A percentile compares a stretch with the other conserved stretches of the same genome.
Evolutionary conservation across 2,113 vertebrate species (phyloP).

Genomic region (Scartelaos histophorus): DNA sequence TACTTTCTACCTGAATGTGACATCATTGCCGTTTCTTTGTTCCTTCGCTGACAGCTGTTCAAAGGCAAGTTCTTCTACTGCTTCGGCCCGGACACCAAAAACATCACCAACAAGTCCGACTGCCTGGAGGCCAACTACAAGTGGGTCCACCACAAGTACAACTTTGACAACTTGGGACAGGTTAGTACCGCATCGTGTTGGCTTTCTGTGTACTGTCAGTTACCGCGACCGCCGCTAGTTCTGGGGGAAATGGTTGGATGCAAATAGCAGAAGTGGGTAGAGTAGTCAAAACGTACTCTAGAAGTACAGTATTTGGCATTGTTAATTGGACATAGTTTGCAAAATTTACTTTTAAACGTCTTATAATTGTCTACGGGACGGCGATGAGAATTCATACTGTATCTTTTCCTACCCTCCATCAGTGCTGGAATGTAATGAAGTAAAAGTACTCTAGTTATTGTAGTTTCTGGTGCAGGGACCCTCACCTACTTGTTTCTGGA

Average conservation of each 20-base stretch:
- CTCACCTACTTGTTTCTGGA: too few species aligned
- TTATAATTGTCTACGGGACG: too few species aligned
- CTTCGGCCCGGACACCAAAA: constrained; percentile 89
- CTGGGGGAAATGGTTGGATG: background rate
- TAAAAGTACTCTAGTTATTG: too few species aligned
- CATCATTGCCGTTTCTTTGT: constrained; percentile 25
- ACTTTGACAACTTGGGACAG: constrained; percentile 98
- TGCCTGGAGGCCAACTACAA: constrained; percentile 93
- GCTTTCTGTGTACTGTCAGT: background rate
- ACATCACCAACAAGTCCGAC: constrained; percentile 97
- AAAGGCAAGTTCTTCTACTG: constrained; percentile 99
- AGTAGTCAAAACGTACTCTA: too few species aligned
- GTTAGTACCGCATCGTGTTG: constrained; percentile 59
- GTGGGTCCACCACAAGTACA: constrained; percentile 99
- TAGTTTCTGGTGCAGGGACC: too few species aligned
- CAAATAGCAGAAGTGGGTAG: background rate
- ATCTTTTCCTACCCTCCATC: too few species aligned
- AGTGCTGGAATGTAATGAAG: too few species aligned
- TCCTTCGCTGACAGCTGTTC: constrained; percentile 83
- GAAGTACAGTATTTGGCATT: too few species aligned
- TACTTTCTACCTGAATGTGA: constrained; percentile 12
- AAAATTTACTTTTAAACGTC: too few species aligned
- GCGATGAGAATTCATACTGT: too few species aligned
- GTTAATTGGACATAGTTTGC: too few species aligned
- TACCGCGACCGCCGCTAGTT: background rate